Evolutionary conservation across 2,797 vertebrate species (phyloP).

Genomic region (Lateolabrax maculatus): DNA sequence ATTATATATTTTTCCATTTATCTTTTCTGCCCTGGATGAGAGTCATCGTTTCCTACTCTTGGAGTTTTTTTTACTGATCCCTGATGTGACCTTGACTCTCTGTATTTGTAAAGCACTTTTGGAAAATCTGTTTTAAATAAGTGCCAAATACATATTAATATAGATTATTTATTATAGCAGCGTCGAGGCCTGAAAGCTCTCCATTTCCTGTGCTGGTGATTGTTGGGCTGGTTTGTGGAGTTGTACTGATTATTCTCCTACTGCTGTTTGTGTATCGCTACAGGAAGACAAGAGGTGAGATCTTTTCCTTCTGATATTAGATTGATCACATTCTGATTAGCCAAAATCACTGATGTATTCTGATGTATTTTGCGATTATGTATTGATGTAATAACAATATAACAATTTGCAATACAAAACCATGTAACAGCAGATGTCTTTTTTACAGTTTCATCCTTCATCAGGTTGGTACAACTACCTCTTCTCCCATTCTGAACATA

Average conservation of each 20-base stretch:
- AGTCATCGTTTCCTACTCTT: not conserved
- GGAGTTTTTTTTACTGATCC: not conserved
- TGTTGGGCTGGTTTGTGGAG: conserved; percentile 15
- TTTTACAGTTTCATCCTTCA: conserved; percentile 21
- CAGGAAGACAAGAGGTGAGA: conserved; percentile 42
- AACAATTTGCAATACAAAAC: not conserved
- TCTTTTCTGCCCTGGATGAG: not conserved
- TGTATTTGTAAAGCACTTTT: not conserved
- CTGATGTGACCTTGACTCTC: not conserved
- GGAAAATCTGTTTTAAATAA: not conserved
- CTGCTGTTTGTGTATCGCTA: conserved; percentile 16
- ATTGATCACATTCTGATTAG: not conserved
- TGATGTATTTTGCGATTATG: not conserved
- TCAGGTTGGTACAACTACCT: conserved; percentile 29
- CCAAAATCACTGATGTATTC: not conserved
- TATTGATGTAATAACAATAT: not conserved
- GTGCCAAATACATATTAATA: not conserved
- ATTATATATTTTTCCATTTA: not conserved
- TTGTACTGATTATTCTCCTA: conserved; percentile 17
- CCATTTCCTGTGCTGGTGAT: not conserved
- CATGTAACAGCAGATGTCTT: not conserved
- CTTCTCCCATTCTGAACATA: not conserved
- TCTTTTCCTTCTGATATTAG: not conserved
- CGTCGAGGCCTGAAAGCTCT: not conserved
- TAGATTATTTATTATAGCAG: not conserved